Evolutionary conservation across 2,113 vertebrate species (phyloP).

Genomic region (Colaptes auratus): DNA sequence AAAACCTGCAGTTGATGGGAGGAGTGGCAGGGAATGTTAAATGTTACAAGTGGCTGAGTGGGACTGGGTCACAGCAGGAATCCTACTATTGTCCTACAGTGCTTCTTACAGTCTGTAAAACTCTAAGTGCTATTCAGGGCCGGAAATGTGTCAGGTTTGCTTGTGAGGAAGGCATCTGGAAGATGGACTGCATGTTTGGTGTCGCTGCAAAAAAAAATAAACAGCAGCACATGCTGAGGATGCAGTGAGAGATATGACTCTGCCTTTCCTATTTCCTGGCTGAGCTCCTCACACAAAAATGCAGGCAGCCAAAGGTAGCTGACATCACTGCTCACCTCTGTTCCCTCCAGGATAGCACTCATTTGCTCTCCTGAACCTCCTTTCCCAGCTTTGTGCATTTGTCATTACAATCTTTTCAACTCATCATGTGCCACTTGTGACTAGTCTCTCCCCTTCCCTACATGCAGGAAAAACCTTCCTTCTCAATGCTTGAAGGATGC

Average conservation of each 20-base stretch:
- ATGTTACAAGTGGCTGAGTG: neutral
- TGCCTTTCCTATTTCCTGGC: neutral
- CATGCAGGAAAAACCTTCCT: neutral
- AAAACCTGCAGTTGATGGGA: neutral
- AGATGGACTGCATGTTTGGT: neutral
- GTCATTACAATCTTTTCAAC: accelerated
- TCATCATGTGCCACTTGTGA: accelerated
- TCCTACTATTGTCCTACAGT: neutral
- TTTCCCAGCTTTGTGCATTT: neutral
- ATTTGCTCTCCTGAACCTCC: neutral
- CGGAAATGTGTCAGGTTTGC: neutral
- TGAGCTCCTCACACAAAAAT: neutral
- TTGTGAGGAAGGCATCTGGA: neutral
- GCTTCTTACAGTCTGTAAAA: neutral
- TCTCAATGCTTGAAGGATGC: neutral
- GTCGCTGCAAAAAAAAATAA: neutral
- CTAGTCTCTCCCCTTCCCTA: neutral
- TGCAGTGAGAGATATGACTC: neutral
- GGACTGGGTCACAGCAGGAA: neutral
- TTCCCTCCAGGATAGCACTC: neutral
- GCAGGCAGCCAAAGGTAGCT: neutral
- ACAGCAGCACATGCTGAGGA: neutral
- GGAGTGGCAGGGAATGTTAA: neutral
- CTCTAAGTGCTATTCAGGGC: neutral
- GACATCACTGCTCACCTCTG: accelerated